Evolutionary conservation across 2,797 vertebrate genomes (phyloP).

Genomic region (Lindbergichthys nudifrons): DNA sequence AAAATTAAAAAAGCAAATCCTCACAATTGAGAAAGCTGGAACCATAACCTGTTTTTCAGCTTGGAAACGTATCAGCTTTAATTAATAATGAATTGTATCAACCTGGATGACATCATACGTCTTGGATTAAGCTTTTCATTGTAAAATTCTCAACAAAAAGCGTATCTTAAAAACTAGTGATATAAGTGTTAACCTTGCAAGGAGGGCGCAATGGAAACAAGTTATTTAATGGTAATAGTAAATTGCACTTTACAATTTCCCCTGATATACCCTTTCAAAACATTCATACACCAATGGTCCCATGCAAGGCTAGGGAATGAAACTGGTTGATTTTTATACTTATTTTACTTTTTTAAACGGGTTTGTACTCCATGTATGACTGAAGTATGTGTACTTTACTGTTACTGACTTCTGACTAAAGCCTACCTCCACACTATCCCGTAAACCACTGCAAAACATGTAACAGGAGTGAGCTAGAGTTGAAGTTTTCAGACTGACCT

Average conservation of each 20-base stretch:
- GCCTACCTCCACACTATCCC: neutral
- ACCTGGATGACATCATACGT: neutral
- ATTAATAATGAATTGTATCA: neutral
- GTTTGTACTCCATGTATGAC: neutral
- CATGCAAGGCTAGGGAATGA: too few species aligned
- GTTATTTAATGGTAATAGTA: neutral
- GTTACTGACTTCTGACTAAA: conserved; percentile 8
- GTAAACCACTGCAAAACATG: too few species aligned
- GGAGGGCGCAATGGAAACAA: neutral
- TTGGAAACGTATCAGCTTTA: too few species aligned
- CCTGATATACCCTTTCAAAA: too few species aligned
- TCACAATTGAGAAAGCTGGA: neutral
- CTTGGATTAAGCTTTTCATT: neutral
- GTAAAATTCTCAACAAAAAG: neutral
- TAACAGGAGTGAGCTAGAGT: too few species aligned
- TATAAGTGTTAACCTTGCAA: neutral
- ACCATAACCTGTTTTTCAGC: neutral
- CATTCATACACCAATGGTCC: too few species aligned
- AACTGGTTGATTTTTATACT: too few species aligned
- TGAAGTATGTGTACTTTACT: neutral
- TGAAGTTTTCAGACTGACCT: conserved; percentile 13
- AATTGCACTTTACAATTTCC: neutral
- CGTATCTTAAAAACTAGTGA: neutral
- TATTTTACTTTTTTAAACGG: neutral
- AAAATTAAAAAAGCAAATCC: too few species aligned